Evolutionary conservation across 30 jellyfish, hydroid and myxozoan species (phyloP).

Genomic region (Hydractinia echinata): DNA sequence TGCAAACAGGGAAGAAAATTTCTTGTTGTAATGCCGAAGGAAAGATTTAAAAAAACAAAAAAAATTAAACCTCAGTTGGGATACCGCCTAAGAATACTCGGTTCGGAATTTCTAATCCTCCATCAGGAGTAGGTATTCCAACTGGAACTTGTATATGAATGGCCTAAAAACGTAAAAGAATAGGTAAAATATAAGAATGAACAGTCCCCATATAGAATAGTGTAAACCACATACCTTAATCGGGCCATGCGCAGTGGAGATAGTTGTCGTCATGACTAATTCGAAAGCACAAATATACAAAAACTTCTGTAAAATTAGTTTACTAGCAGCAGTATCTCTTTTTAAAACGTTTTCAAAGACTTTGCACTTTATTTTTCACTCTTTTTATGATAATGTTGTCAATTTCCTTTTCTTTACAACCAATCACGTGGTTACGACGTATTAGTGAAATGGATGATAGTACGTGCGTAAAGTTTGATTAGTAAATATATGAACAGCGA

Average conservation of each 20-base stretch:
- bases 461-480: no score
- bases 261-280: constrained; percentile 3
- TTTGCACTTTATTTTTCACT: no score
- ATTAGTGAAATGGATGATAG: no score
- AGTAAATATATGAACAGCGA: no score
- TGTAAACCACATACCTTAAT: constrained; percentile 19
- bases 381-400: no score
- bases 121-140: constrained; percentile 98
- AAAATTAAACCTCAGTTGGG: constrained; percentile 92
- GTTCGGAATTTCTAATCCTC: constrained; percentile 98
- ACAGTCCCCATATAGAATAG: no score
- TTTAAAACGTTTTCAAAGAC: no score
- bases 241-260: constrained; percentile 32
- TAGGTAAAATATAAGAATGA: not conserved
- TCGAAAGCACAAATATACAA: not conserved
- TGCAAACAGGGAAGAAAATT: not conserved
- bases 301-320: no score
- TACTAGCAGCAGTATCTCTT: no score
- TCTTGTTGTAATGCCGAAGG: not conserved
- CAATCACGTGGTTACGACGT: no score
- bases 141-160: constrained; percentile 97
- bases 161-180: constrained; percentile 55
- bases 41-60: not conserved
- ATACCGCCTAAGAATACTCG: constrained; percentile 98
- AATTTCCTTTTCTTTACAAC: no score